Base-by-base conservation (phyloP, 2,888 invertebrate genomes). In the Penaeus monodon region DNA sequence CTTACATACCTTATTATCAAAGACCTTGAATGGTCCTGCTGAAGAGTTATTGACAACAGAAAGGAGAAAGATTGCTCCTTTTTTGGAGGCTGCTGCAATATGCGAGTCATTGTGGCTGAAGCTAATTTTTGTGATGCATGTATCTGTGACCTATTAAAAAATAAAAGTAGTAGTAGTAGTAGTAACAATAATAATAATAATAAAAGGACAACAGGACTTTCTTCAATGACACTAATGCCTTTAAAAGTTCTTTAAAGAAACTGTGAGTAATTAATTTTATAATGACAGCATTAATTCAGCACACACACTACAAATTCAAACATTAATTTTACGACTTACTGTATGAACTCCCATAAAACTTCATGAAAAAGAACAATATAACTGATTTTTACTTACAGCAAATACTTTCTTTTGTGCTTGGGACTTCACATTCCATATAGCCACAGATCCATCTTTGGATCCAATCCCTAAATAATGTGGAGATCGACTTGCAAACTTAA, bases 21-120 rank as follows among this genome's bases (percentile, higher is more conserved):
- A 86, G 57, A 86, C 38, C 27, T 81, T 68, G 64, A 68, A 82
- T 14, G 86, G 86, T 20, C 86, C 86, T 3, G 81, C 78, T 44
- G 68, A 68, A 24, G 66, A 33, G n/a, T 82, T 86, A 57, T 86
- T 86, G 33, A 82, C 63, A 65, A 82, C 64, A 33, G 86, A 86
- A 12, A 86, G 82, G 14, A 76, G 63, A 24, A 64, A 78, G 78
- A 86, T 74, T 17, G 77, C 27, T n/a, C 86, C 86, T 49, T 82
- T 84, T 57, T 70, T 82, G 27, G 86, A 66, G 29, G 82, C 81
- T 44, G 82, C 78, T 12, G 81, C 76, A 44, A 86, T 86, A 64
- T 86, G 86, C 14, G 86, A 82, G 82, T 86, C 86, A 44, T 78
- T 86, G 70, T 82, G 86, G 57, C 70, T 86, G 82, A 86, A 86